A percentile compares a stretch with the other conserved stretches of the same genome.
Evolutionary conservation across 2,888 invertebrate genomes (phyloP).

Genomic region (Minunthozetes semirufus): DNA sequence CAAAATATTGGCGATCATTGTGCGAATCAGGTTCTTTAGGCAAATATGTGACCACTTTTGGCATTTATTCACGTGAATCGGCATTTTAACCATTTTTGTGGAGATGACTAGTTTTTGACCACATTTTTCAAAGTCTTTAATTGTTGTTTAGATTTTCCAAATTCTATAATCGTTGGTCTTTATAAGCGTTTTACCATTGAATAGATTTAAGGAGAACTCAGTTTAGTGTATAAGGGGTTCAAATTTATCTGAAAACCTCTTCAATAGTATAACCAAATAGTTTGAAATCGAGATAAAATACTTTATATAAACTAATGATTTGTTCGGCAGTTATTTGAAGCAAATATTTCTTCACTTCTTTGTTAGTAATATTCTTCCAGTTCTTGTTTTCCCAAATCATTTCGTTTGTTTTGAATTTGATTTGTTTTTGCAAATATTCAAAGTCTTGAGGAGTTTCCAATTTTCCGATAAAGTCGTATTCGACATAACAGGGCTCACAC

Average conservation of each 20-base stretch:
- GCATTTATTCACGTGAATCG: no score
- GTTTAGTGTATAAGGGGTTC: not conserved
- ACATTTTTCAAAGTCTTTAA: no score
- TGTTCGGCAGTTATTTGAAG: constrained; percentile 37
- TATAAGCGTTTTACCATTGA: no score
- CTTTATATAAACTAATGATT: constrained; percentile 54
- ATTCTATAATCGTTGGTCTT: no score
- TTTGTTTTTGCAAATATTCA: constrained; percentile 17
- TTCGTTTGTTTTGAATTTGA: constrained; percentile 5
- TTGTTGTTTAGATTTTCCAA: no score
- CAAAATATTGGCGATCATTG: no score
- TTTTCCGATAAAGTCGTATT: constrained; percentile 43
- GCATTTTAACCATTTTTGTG: no score
- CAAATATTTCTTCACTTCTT: constrained; percentile 38
- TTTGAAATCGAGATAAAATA: constrained; percentile 62
- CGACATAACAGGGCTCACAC: constrained; percentile 65
- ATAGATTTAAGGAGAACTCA: not conserved
- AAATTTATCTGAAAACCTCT: constrained; percentile 37
- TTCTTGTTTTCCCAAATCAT: constrained; percentile 33
- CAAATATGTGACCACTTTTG: no score
- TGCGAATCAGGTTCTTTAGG: no score
- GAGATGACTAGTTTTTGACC: no score
- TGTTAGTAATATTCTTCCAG: not conserved
- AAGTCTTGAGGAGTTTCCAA: constrained; percentile 51
- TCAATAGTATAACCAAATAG: constrained; percentile 57